Base-by-base conservation (phyloP, 2,113 vertebrate genomes). In the Paradoxurus hermaphroditus region DNA sequence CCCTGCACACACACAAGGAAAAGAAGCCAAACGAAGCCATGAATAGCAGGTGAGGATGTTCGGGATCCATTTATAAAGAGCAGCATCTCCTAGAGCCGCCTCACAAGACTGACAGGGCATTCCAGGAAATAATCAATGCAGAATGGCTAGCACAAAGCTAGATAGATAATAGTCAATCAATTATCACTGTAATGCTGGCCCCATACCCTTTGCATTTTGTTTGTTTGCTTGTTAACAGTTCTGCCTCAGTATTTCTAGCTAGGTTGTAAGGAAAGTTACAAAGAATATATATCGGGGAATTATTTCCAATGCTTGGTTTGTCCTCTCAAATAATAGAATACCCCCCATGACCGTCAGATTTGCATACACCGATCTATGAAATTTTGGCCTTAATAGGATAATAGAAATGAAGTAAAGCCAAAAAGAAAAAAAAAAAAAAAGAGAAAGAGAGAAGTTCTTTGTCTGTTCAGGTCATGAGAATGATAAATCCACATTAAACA, bases 1-100 rank as follows among this genome's bases (percentile, higher is more conserved):
- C 41, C 31, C 21, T 15, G 7, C 0, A 15, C 4, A 36, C 51
- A 70, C 8, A 53, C 27, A 3, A 7, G 27, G 18, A 39, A 6
- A 10, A 9, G 23, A 11, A 31, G 49, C 19, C 10, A 23, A 2
- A 2, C 0, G 1, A 41, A 25, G 21, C 4, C 41, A 0, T 5
- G 5, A 16, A 15, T 1, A 0, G 34, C 63, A n/a, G 4, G 7
- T 41, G 4, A 4, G 4, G 4, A 36, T 11, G 1, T 2, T 5
- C 6, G 1, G 6, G 1, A 51, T 4, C 8, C 6, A 5, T 36
- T 23, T 3, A 14, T 39, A 65, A 53, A 39, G 8, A 53, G 10
- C 5, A 23, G 7, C 39, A 3, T 5, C 3, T 75, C 6, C 23
- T 9, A 44, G 46, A 63, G 13, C 9, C 5, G 3, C 39, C 27